phyloP scores from a whole-genome alignment of 1,140 invertebrate genomes.

The Scaptomyza graminum region DNA sequence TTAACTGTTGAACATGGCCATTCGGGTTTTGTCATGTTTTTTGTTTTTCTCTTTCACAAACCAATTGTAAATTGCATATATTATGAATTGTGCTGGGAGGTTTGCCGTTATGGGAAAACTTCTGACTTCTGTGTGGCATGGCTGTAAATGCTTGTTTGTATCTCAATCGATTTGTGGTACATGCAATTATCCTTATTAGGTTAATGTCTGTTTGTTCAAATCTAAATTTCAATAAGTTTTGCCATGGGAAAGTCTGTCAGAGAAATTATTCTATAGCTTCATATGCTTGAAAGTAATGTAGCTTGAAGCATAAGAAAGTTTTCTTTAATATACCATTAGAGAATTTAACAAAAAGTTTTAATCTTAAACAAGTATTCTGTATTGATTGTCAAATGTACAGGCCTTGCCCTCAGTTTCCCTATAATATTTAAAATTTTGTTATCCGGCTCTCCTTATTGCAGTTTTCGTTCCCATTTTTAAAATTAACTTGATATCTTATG shows the following conservation, averaged over 20 bases:
- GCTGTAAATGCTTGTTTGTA: background rate
- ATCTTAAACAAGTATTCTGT: no score
- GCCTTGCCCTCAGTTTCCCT: no score
- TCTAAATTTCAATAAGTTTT: slow-evolving; percentile 7
- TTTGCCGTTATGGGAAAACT: slow-evolving; percentile 16
- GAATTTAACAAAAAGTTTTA: no score
- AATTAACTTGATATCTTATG: background rate
- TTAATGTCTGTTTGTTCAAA: background rate
- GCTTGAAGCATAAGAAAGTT: no score
- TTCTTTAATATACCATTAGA: no score
- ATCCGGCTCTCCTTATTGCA: no score
- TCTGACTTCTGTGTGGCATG: slow-evolving; percentile 34
- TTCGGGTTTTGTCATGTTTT: slow-evolving; percentile 49
- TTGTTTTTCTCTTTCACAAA: slow-evolving; percentile 30
- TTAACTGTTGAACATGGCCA: slow-evolving; percentile 81
- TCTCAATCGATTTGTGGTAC: slow-evolving; percentile 20
- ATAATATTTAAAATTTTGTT: no score
- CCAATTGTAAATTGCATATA: slow-evolving; percentile 74
- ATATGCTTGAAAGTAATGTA: background rate
- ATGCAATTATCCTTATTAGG: slow-evolving; percentile 63
- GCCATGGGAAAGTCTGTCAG: slow-evolving; percentile 17
- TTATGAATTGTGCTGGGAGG: slow-evolving; percentile 59
- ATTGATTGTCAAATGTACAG: no score
- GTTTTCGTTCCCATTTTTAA: no score
- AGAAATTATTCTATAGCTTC: background rate